Evolutionary conservation across 2,113 vertebrate genomes (phyloP), one percentile per base, ranked within the genome.

Genomic region (Eidolon helvum): DNA sequence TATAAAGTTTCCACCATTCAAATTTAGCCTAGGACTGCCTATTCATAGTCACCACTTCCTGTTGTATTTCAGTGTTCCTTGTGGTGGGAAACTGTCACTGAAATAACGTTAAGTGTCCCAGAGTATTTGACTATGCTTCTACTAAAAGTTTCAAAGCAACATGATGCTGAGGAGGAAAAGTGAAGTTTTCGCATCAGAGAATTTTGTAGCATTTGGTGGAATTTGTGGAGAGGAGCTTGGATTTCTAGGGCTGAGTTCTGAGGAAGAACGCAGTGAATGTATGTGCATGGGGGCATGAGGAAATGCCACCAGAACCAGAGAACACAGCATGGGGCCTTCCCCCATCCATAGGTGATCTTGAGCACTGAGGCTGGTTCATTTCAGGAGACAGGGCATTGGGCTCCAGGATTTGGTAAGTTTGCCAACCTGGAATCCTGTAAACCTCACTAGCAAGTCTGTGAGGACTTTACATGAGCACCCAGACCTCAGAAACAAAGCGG

Each of bases 1-100:
- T 95, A 72, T 90, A 74, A 96, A 90, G 91, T 97, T 96, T 96
- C 91, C 93, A 94, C 72, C 90, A 53, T 69, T 96, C 85, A 82
- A 80, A 90, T 95, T 95, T 96, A 93, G 88, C 94, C 57, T 30
- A 78, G 82, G 38, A 33, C 80, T 89, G 85, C 78, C 88, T 77
- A 15, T 91, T 93, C 91, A 61, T 90, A 90, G 7, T 82, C 90
- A 80, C 83, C 61, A 33, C 82, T 98, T 97, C 95, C 95, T 97
- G 82, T 71, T 91, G 38, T 63, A 75, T 72, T 85, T 96, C 74
- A 91, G 75, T 69, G 71, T 68, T 95, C 66, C 88, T 85, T 95
- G 88, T 72, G 77, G 91, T 94, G 90, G 86, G 71, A 90, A 94
- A 85, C 53, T 43, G 69, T 78, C 72, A 43, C 80, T 94, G 82